A percentile compares a stretch with the other conserved stretches of the same genome.
These are phyloP conservation scores for Galerucella calmariensis DNA, from an alignment of 2,888 invertebrate genomes.

Conservation along the genomic window DNA sequence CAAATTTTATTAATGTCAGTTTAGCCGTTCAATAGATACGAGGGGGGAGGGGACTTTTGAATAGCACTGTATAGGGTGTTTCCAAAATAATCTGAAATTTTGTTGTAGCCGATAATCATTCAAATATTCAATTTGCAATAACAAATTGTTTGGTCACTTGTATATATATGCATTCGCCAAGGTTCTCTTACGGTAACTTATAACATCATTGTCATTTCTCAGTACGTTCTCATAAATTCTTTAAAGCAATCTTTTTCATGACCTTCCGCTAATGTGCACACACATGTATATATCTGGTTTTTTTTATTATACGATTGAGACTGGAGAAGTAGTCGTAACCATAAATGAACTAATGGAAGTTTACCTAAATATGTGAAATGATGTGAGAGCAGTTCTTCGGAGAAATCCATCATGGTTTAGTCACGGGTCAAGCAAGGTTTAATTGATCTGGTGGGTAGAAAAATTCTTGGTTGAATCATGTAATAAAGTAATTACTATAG, in stretches of 20 bases:
- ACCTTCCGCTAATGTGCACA: conserved; percentile 10
- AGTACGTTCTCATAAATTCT: conserved; percentile 13
- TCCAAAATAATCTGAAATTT: no score
- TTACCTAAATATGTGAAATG: conserved; percentile 26
- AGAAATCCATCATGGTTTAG: conserved; percentile 17
- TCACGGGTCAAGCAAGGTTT: conserved; percentile 8
- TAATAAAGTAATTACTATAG: neutral
- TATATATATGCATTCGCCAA: neutral
- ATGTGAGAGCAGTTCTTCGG: conserved; percentile 23
- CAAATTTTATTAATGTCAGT: no score
- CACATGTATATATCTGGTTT: conserved; percentile 12
- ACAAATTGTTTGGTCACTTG: neutral
- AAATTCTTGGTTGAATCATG: neutral
- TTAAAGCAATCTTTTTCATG: neutral
- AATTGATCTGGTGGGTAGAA: neutral
- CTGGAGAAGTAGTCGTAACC: conserved; percentile 26
- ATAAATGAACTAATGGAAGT: conserved; percentile 24
- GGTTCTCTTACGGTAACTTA: neutral
- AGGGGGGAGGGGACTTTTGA: no score
- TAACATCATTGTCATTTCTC: neutral
- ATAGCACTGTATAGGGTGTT: no score
- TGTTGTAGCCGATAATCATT: no score
- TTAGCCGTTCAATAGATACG: no score
- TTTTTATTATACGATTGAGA: conserved; percentile 20
- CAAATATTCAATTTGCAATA: no score